Base-by-base conservation (phyloP, 2,797 vertebrate species). In the Nothura maculosa region DNA sequence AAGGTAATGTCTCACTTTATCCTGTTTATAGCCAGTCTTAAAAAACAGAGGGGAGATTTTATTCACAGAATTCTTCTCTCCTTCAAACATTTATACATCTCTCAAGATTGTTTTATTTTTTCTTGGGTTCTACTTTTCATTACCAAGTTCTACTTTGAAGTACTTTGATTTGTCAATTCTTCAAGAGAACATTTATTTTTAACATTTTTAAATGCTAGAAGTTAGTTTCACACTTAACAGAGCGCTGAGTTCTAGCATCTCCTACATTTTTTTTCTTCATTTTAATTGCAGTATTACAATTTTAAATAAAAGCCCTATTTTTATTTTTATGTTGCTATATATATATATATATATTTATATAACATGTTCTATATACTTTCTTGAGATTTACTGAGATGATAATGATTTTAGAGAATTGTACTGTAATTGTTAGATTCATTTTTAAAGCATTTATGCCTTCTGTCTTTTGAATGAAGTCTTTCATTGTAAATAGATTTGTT, bases 121-220 rank as follows among this genome's bases (percentile, higher is more conserved):
- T 94, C 84, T 55, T 64, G 72, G 62, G 57, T 86, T 93, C 76
- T 87, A 94, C 87, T 89, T 90, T 62, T 93, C 89, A 79, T 94
- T 93, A 93, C 42, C 64, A 93, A 92, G 86, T 92, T 77, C 90
- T 96, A 45, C 85, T 94, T 24, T 61, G 93, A 90, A 93, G 73
- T 92, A 72, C 76, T 96, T 94, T 85, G 38, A 90, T 87, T 93
- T 94, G 94, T 87, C 84, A 93, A 75, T 93, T 91, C 81, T 95
- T 95, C 90, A 96, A 78, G 72, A 85, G 95, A 93, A 96, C 93
- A 80, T 94, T 94, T 94, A 96, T 81, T 96, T 96, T 97, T 93
- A 96, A 85, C 73, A 80, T 73, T 96, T 95, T 84, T 68, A 93
- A 96, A 95, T 91, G 62, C 83, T 91, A 94, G 86, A 92, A 95